Conservation (phyloP, 2,113 vertebrate species). For the Sinocyclocheilus rhinocerous region DNA sequence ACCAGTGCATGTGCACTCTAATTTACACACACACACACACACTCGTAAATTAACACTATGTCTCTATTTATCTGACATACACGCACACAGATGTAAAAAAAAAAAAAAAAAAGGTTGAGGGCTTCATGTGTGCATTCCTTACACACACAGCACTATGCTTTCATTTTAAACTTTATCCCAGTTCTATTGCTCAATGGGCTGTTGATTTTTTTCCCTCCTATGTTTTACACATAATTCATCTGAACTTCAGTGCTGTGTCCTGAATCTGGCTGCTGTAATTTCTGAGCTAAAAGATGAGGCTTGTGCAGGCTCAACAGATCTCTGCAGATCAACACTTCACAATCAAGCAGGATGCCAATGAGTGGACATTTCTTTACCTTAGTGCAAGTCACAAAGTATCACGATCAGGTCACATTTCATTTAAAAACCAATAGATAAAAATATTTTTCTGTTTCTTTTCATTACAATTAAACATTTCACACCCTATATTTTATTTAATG, state of each 20-base stretch:
- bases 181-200: conserved; percentile 12
- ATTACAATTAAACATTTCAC: no score
- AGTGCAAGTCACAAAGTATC: not conserved
- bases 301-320: not conserved
- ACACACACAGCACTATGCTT: conserved; percentile 4
- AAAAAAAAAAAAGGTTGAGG: no score
- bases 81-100: no score
- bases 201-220: not conserved
- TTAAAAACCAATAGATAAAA: not conserved
- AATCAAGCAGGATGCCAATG: conserved; percentile 53
- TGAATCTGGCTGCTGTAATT: not conserved
- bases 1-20: conserved; percentile 9
- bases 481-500: not conserved
- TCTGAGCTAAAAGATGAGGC: conserved; percentile 39
- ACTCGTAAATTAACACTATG: not conserved
- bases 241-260: conserved; percentile 8
- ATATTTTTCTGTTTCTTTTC: not conserved
- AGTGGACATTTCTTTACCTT: not conserved
- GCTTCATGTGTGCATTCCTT: not conserved
- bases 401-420: not conserved
- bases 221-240: not conserved
- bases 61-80: not conserved
- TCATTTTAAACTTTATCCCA: conserved; percentile 26
- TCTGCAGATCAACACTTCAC: conserved; percentile 21
- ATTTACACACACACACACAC: conserved; percentile 25